Base-by-base conservation (phyloP, 2,113 vertebrate genomes). In the Desmodus rotundus region DNA sequence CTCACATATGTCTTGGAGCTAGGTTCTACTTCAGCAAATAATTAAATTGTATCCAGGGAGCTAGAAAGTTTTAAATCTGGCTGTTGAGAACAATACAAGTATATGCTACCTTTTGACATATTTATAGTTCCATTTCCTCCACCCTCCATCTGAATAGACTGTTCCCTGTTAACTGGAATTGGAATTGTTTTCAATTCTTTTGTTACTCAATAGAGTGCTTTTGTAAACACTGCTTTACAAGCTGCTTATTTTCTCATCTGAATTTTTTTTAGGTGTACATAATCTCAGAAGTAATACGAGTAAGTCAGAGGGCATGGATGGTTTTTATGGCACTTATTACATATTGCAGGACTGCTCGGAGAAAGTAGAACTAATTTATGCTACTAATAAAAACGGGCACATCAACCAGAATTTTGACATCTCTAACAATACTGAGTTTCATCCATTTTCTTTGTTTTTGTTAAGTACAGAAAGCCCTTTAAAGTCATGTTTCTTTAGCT, bases 151-250 rank as follows among this genome's bases (percentile, higher is more conserved):
- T 88, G 73, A 96, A 38, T 89, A 91, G 10, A 83, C 33, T 67
- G 2, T 24, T 68, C 45, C 14, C 24, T 93, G 41, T 96, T 90
- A 84, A 65, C 65, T 88, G 17, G 70, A 87, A 72, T 74, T 93
- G 68, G 56, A 93, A 77, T 84, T 93, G 63, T 94, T 84, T 84
- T 68, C 14, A 87, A 28, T 83, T 91, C 43, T 74, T 89, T 89
- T 93, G 83, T 93, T 93, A 72, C 38, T 93, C 94, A 85, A 82
- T 80, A 80, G 83, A 93, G 61, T 96, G 17, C 63, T 92, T 83
- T 17, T 61, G 24, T 93, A 94, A 91, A 89, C 24, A 82, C 52
- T 61, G 67, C 45, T 72, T 84, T 88, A 56, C 38, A 94, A 65
- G 28, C 86, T 92, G 63, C 33, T 89, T 93, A 68, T 93, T 95